These are phyloP conservation scores for Columba janthina DNA, from an alignment of 2,113 vertebrate genomes.

Conservation along the genomic window DNA sequence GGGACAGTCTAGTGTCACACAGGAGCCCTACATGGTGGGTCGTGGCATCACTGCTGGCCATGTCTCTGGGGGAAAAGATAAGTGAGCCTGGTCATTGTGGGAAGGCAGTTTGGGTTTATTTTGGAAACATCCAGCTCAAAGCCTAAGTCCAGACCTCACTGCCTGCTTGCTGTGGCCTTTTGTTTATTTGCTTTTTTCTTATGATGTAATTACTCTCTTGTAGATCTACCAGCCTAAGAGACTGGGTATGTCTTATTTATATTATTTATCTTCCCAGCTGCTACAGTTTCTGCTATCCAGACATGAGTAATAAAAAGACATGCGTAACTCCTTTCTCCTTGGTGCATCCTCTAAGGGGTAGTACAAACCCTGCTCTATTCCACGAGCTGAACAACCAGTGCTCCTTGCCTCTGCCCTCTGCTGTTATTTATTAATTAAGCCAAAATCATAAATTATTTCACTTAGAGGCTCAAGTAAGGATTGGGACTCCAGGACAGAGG, in stretches of 20 bases:
- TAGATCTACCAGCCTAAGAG: not conserved
- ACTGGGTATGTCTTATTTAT: not conserved
- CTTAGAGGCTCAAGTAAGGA: not conserved
- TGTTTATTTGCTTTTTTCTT: not conserved
- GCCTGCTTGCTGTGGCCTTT: not conserved
- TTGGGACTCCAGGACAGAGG: not conserved
- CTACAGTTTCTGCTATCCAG: not conserved
- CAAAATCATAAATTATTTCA: not conserved
- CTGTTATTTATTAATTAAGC: slow-evolving; percentile 16
- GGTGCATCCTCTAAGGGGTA: not conserved
- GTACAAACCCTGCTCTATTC: not conserved
- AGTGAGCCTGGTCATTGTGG: not conserved
- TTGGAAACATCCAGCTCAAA: not conserved
- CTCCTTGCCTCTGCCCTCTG: not conserved
- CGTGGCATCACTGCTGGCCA: not conserved
- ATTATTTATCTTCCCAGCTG: not conserved
- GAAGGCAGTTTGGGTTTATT: not conserved
- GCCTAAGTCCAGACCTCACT: not conserved
- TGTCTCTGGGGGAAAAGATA: rapidly evolving
- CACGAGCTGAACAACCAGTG: not conserved
- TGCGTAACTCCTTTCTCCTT: not conserved
- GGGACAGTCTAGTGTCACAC: not conserved
- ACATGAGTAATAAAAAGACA: not conserved
- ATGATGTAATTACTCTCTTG: not conserved
- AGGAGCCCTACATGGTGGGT: not conserved